Evolutionary conservation across 2,888 invertebrate species (phyloP).

Genomic region (Listrodromus nycthemerus): DNA sequence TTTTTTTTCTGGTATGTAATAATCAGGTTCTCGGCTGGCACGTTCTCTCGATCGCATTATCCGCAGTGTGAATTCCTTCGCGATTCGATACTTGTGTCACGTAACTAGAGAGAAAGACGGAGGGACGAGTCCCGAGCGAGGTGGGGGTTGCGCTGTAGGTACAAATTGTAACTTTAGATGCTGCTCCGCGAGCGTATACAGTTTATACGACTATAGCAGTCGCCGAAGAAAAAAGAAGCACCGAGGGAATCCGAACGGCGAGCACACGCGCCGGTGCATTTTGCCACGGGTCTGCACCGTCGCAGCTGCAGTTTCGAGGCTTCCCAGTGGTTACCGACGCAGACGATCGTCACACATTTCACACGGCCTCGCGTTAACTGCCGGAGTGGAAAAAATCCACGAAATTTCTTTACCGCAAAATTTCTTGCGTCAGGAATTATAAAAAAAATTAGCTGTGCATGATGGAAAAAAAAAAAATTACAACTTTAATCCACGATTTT

Average conservation of each 20-base stretch:
- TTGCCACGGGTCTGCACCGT: conserved; percentile 72
- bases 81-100: conserved; percentile 34
- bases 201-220: background rate
- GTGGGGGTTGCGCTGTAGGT: conserved; percentile 5
- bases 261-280: conserved; percentile 44
- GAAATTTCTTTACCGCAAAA: conserved; percentile 36
- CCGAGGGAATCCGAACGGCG: conserved; percentile 23
- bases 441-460: too few species aligned
- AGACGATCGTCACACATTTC: conserved; percentile 39
- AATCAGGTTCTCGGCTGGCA: conserved; percentile 11
- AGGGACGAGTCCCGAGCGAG: background rate
- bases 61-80: conserved; percentile 38
- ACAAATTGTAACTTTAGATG: conserved; percentile 50
- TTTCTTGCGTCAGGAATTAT: conserved; percentile 28
- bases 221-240: conserved; percentile 33
- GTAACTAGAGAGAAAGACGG: background rate
- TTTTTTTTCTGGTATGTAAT: conserved; percentile 18
- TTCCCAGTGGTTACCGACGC: conserved; percentile 26
- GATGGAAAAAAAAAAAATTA: background rate
- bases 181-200: conserved; percentile 21
- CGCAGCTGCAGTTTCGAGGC: conserved; percentile 62
- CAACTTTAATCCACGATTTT: too few species aligned
- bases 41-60: conserved; percentile 24
- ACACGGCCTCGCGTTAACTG: conserved; percentile 15
- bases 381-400: conserved; percentile 38